A percentile compares a stretch with the other conserved stretches of the same genome.
These are phyloP conservation scores for Agonopterix heracliana DNA, from an alignment of 2,888 invertebrate species.

Conservation along the genomic window DNA sequence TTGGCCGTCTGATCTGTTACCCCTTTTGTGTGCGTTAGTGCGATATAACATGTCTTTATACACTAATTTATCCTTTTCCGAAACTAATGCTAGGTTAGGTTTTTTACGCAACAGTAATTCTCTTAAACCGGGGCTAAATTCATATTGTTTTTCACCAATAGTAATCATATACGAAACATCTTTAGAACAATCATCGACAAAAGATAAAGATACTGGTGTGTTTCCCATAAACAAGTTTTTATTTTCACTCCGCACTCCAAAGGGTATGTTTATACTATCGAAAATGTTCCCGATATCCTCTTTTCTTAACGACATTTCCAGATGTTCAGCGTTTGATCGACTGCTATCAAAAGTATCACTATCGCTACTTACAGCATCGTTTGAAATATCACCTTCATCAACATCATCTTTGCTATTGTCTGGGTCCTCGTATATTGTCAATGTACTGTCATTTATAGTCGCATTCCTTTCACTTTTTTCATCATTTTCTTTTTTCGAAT, in stretches of 20 bases:
- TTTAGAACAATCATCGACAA: slow-evolving; percentile 1
- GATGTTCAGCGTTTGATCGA: too few relatives aligned
- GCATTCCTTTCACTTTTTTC: too few relatives aligned
- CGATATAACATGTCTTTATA: slow-evolving; percentile 9
- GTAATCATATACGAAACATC: background rate
- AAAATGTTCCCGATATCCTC: too few relatives aligned
- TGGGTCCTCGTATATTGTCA: too few relatives aligned
- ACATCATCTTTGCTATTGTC: background rate
- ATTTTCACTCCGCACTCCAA: slow-evolving; percentile 9
- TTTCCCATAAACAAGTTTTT: too few relatives aligned
- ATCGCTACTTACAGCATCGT: background rate
- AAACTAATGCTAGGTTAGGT: slow-evolving; percentile 3
- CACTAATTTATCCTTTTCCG: slow-evolving; percentile 9
- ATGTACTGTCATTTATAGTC: too few relatives aligned
- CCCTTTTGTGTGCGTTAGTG: slow-evolving; percentile 14
- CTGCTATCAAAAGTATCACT: too few relatives aligned
- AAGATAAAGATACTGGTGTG: too few relatives aligned
- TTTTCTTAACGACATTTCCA: too few relatives aligned
- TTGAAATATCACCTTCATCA: background rate
- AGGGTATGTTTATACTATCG: background rate
- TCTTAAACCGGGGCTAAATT: slow-evolving; percentile 8
- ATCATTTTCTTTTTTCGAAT: too few relatives aligned
- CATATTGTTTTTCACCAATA: slow-evolving; percentile 4
- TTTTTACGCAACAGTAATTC: slow-evolving; percentile 7
- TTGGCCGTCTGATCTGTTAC: slow-evolving; percentile 10